phyloP scores from a whole-genome alignment of 2,113 vertebrate genomes.

The Paramisgurnus dabryanus region DNA sequence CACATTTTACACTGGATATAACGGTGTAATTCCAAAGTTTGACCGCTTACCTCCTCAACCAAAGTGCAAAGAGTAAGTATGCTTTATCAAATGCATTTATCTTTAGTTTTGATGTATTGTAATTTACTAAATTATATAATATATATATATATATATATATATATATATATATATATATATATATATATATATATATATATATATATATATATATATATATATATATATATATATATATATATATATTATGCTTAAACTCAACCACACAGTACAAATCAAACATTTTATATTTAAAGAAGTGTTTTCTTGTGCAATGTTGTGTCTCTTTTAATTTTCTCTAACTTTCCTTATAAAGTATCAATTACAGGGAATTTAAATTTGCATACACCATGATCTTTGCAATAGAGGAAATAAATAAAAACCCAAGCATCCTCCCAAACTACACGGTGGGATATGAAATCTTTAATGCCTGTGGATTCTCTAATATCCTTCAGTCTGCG shows the following conservation, averaged over 20 bases:
- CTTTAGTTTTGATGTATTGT: too few relatives aligned
- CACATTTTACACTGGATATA: constrained; percentile 33
- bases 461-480: constrained; percentile 63
- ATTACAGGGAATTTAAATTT: constrained; percentile 66
- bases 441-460: constrained; percentile 65
- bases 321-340: not conserved
- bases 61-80: constrained; percentile 42
- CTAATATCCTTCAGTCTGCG: constrained; percentile 59
- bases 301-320: not conserved
- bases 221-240: too few relatives aligned
- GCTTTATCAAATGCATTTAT: not conserved
- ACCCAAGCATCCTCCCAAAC: constrained; percentile 58
- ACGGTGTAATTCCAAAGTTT: constrained; percentile 9
- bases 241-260: too few relatives aligned
- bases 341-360: constrained; percentile 53
- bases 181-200: too few relatives aligned
- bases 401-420: constrained; percentile 65
- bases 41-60: constrained; percentile 25
- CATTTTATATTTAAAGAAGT: not conserved
- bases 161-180: too few relatives aligned
- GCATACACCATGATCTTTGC: constrained; percentile 66
- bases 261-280: too few relatives aligned
- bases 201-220: too few relatives aligned
- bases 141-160: too few relatives aligned
- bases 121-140: too few relatives aligned